Conservation (phyloP, 2,888 invertebrate genomes). For the Melanotus villosus region DNA sequence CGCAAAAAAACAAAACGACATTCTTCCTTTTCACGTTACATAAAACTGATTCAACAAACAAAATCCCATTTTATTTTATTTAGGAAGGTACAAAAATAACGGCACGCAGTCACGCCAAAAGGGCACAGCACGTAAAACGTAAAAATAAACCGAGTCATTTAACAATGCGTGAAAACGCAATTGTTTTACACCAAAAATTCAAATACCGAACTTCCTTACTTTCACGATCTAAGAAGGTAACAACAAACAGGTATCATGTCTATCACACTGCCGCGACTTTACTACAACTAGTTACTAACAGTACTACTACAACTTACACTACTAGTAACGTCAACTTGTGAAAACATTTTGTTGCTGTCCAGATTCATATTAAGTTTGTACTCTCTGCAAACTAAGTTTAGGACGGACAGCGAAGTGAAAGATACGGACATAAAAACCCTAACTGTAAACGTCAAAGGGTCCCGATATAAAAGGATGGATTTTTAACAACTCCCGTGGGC, state of each 20-base stretch:
- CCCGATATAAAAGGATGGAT: slow-evolving; percentile 30
- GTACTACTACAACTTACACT: too few relatives aligned
- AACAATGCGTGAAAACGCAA: slow-evolving; percentile 18
- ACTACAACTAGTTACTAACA: too few relatives aligned
- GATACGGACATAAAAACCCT: slow-evolving; percentile 22
- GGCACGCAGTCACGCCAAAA: slow-evolving; percentile 21
- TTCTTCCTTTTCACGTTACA: slow-evolving; percentile 3
- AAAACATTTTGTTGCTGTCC: slow-evolving; percentile 3
- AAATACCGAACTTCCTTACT: background rate
- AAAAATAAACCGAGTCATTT: slow-evolving; percentile 18
- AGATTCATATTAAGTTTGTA: slow-evolving; percentile 24
- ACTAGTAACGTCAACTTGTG: background rate
- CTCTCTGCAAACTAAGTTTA: slow-evolving; percentile 22
- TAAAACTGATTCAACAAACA: slow-evolving; percentile 19
- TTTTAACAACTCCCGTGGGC: slow-evolving; percentile 24
- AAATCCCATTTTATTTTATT: slow-evolving; percentile 28
- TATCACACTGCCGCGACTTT: background rate
- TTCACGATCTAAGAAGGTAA: background rate
- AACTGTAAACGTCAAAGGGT: slow-evolving; percentile 25
- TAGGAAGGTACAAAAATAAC: slow-evolving; percentile 27
- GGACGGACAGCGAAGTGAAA: background rate
- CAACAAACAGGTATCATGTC: background rate
- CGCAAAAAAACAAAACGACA: background rate
- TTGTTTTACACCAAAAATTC: slow-evolving; percentile 3
- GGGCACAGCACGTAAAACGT: slow-evolving; percentile 12